These are phyloP conservation scores for Garrulus glandarius DNA, from an alignment of 2,797 vertebrate species.

Conservation along the genomic window DNA sequence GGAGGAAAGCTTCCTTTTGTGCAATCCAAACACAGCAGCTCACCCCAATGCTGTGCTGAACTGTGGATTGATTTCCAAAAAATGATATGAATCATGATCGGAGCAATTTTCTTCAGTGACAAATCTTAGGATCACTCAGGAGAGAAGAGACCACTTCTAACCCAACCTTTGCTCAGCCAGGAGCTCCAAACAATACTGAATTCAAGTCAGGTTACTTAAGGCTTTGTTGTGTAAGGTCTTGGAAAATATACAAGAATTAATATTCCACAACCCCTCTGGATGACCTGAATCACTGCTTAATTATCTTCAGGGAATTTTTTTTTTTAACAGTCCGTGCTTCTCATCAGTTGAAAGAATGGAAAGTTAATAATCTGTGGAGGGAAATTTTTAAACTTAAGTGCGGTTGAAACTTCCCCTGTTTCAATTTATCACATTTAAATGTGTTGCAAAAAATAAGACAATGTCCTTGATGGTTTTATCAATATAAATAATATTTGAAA, in stretches of 20 bases:
- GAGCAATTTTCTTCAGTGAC: background rate
- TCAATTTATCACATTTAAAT: background rate
- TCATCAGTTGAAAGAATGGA: no score
- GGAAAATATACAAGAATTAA: background rate
- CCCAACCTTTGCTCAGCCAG: background rate
- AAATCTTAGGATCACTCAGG: background rate
- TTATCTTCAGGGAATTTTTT: background rate
- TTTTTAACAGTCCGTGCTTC: no score
- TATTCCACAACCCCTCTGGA: background rate
- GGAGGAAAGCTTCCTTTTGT: background rate
- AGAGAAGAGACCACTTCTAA: background rate
- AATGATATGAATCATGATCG: background rate
- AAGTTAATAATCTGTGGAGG: no score
- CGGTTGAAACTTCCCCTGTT: background rate
- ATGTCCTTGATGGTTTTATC: background rate
- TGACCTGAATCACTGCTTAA: background rate
- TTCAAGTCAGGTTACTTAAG: background rate
- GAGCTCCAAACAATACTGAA: background rate
- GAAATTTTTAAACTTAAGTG: background rate
- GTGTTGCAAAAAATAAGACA: accelerated
- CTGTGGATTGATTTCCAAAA: background rate
- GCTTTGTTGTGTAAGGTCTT: background rate
- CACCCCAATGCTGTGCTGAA: background rate
- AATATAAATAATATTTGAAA: background rate
- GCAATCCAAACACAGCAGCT: background rate